Percentiles rank a stretch among this genome's conserved stretches.
Evolutionary conservation across 2,888 invertebrate genomes (phyloP).

Genomic region (Synanthedon andrenaeformis): DNA sequence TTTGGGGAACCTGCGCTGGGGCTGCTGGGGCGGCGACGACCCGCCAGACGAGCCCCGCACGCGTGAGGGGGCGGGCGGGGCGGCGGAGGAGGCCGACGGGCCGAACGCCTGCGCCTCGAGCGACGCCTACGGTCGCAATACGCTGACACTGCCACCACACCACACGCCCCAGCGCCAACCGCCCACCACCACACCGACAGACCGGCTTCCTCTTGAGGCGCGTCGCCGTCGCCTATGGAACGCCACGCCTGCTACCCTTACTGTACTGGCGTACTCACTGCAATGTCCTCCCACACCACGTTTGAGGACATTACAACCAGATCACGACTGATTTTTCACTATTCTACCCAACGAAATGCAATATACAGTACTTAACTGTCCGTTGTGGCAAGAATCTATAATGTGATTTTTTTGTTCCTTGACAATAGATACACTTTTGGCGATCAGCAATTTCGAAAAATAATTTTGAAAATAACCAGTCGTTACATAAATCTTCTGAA

Average conservation of each 20-base stretch:
- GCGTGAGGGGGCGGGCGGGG: constrained; percentile 40
- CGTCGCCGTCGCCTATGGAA: constrained; percentile 34
- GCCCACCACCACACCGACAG: constrained; percentile 25
- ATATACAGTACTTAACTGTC: no score
- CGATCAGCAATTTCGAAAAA: no score
- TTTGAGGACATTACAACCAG: not conserved
- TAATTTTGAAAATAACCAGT: no score
- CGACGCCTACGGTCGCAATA: constrained; percentile 42
- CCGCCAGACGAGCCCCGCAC: constrained; percentile 42
- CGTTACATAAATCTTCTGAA: no score
- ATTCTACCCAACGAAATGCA: no score
- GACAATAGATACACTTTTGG: no score
- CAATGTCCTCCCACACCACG: constrained; percentile 6
- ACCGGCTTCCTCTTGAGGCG: constrained; percentile 27
- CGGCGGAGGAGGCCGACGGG: constrained; percentile 54
- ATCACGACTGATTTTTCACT: no score
- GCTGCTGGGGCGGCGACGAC: constrained; percentile 46
- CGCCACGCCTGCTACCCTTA: not conserved
- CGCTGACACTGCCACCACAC: constrained; percentile 21
- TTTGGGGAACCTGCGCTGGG: constrained; percentile 36
- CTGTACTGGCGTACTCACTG: not conserved
- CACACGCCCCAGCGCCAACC: constrained; percentile 21
- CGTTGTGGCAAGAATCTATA: no score
- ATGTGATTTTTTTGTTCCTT: no score
- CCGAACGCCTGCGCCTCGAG: constrained; percentile 42